Percentiles rank a stretch among this genome's conserved stretches.
These are phyloP conservation scores for Cladorhizidae sp. DNA, from an alignment of 37 sponge, comb jelly and placozoan genomes.

Conservation along the genomic window DNA sequence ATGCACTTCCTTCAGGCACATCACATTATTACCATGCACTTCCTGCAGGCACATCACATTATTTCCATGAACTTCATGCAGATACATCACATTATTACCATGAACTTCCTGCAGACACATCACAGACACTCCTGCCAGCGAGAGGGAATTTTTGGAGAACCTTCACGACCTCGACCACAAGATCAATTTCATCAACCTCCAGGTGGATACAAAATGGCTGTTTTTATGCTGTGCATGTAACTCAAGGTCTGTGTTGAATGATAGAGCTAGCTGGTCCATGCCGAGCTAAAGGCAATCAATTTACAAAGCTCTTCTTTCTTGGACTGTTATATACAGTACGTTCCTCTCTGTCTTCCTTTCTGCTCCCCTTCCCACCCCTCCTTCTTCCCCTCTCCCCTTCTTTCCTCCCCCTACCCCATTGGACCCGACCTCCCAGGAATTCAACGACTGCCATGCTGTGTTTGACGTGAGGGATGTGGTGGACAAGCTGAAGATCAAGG, in stretches of 20 bases:
- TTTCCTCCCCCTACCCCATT: too few relatives aligned
- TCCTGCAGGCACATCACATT: too few relatives aligned
- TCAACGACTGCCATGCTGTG: slow-evolving; percentile 80
- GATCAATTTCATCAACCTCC: slow-evolving; percentile 81
- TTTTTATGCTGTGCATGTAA: background rate
- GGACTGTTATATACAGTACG: too few relatives aligned
- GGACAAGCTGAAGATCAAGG: slow-evolving; percentile 92
- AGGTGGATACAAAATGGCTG: background rate
- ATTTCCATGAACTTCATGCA: too few relatives aligned
- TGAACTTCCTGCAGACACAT: slow-evolving; percentile 55
- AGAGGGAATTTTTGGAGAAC: slow-evolving; percentile 85
- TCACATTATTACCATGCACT: too few relatives aligned
- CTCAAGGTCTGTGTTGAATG: background rate
- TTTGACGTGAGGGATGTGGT: slow-evolving; percentile 87
- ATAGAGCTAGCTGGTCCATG: background rate
- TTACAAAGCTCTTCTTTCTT: too few relatives aligned
- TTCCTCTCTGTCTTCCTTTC: too few relatives aligned
- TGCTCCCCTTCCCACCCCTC: background rate
- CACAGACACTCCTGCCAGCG: slow-evolving; percentile 83
- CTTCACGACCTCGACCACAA: slow-evolving; percentile 93
- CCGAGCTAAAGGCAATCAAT: too few relatives aligned
- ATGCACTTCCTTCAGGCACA: too few relatives aligned
- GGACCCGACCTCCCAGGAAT: slow-evolving; percentile 30
- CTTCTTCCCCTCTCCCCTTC: background rate
- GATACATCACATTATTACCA: too few relatives aligned